Base-by-base conservation (phyloP, 2,888 invertebrate species). In the Scaptodrosophila latifasciaeformis region DNA sequence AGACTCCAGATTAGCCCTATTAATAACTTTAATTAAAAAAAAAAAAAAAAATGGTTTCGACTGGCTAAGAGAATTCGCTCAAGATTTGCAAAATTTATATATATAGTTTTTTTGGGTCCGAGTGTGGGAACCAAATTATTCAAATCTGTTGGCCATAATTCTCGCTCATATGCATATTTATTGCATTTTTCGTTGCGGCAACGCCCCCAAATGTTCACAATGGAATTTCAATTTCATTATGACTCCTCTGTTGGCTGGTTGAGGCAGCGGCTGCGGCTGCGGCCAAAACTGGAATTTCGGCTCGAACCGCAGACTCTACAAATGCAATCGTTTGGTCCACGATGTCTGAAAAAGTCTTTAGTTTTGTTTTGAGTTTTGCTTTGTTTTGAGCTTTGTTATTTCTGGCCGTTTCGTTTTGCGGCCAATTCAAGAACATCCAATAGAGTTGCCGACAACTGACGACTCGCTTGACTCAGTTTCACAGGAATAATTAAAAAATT, bases 171-270 rank as follows among this genome's bases (percentile, higher is more conserved):
- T 84, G 83, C 83, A 83, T 83, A 83, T 83, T 83, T 83, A 83
- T 83, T 83, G 84, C 84, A 83, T 82, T 84, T 83, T 82, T 83
- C 78, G 79, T 80, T 79, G 69, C 77, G 83, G 84, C 67, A 77
- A 83, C 83, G 83, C 83, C 83, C 84, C 82, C 83, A 80, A 71
- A 49, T 71, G 74, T 72, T 75, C 72, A 64, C 72, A 78, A 71
- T 77, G 84, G 84, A 83, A 83, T 83, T 83, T 82, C 83, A 84
- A 83, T 82, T 84, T 83, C 83, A 80, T 82, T 83, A 55, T 50
- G 48, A 35, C 47, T n/a, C n/a, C n/a, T n/a, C n/a, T n/a, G 35
- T n/a, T 1, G 17, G 30, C 67, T 54, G 59, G 62, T 65, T 65
- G 50, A 49, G 46, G 18, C 46, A 18, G 10, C 31, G 24, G 18